phyloP scores from a whole-genome alignment of 1,140 invertebrate genomes.

The Euura lappo region DNA sequence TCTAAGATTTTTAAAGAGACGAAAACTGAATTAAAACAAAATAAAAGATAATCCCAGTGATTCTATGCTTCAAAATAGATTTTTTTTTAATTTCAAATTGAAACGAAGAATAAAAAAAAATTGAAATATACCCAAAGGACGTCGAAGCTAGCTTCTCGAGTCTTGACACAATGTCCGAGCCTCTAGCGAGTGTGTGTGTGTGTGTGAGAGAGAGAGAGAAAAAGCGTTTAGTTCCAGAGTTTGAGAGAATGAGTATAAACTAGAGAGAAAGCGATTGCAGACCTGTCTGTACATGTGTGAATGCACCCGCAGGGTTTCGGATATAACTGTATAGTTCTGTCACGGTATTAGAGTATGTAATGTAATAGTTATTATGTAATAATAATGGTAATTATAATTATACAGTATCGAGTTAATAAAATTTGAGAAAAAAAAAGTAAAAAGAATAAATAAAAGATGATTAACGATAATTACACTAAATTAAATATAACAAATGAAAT shows the following conservation, averaged over 20 bases:
- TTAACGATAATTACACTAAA: no score
- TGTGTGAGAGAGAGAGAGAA: neutral
- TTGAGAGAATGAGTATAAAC: constrained; percentile 14
- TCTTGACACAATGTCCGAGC: neutral
- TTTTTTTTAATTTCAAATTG: no score
- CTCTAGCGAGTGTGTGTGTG: neutral
- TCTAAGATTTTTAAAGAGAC: no score
- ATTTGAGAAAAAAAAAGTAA: constrained; percentile 30
- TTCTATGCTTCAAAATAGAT: no score
- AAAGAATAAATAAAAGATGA: no score
- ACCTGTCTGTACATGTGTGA: neutral
- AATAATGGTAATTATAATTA: constrained; percentile 51
- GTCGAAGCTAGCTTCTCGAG: neutral
- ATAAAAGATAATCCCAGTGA: no score
- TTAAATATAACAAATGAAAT: no score
- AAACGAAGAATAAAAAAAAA: no score
- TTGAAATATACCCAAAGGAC: no score
- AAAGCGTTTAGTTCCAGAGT: neutral
- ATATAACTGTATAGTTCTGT: constrained; percentile 51
- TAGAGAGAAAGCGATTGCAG: neutral
- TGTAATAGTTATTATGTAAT: constrained; percentile 54
- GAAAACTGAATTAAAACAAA: no score
- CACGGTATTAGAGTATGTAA: constrained; percentile 40
- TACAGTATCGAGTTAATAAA: constrained; percentile 26
- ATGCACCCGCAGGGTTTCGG: neutral